These are phyloP conservation scores for Aporophyla nigra DNA, from an alignment of 2,888 invertebrate genomes.

Conservation along the genomic window DNA sequence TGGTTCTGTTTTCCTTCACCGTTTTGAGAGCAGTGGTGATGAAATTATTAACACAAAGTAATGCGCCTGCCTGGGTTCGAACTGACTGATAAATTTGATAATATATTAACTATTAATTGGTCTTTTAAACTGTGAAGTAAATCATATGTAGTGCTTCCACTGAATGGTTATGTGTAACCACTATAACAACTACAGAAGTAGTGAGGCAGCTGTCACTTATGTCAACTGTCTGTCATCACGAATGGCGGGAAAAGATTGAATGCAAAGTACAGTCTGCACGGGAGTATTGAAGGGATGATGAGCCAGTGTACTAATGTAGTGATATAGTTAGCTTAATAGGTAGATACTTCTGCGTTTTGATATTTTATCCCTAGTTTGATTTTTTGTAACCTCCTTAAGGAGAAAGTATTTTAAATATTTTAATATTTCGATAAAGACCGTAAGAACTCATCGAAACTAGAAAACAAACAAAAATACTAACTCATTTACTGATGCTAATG, in stretches of 20 bases:
- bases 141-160: neutral
- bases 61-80: too few species aligned
- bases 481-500: slow-evolving; percentile 57
- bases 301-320: neutral
- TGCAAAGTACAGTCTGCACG: neutral
- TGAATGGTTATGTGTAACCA: neutral
- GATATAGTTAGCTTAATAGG: too few species aligned
- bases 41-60: too few species aligned
- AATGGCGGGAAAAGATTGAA: neutral
- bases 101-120: neutral
- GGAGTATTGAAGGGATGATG: neutral
- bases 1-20: too few species aligned
- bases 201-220: neutral
- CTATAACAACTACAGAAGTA: neutral
- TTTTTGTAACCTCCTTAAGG: neutral
- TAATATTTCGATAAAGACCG: too few species aligned
- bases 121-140: neutral
- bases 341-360: neutral
- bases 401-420: neutral
- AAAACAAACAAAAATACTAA: slow-evolving; percentile 31
- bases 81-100: too few species aligned
- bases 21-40: too few species aligned
- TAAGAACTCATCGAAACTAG: neutral
- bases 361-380: neutral
- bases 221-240: neutral